Conservation (phyloP, 2,888 invertebrate species). For the Andrena trimmerana region DNA sequence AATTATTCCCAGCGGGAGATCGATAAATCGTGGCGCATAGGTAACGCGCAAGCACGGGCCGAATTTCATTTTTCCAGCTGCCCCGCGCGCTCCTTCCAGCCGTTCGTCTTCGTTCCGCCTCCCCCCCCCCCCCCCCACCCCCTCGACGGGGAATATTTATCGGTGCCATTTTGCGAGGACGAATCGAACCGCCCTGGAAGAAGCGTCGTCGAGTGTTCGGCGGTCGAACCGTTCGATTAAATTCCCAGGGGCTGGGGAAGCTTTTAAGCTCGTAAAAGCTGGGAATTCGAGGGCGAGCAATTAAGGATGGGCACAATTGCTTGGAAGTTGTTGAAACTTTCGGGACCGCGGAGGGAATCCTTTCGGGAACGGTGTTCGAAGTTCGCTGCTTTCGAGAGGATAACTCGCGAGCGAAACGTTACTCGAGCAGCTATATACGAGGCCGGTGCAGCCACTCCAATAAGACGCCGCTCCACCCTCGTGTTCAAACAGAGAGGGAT, state of each 20-base stretch:
- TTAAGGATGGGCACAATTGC: conserved; percentile 46
- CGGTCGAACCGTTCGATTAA: conserved; percentile 18
- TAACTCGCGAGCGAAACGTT: conserved; percentile 22
- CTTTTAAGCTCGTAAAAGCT: conserved; percentile 4
- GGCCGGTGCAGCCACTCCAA: conserved; percentile 6
- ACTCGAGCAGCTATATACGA: conserved; percentile 16
- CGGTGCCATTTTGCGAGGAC: conserved; percentile 4
- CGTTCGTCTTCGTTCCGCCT: conserved; percentile 20
- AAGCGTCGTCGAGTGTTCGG: not conserved
- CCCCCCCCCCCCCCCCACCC: no score
- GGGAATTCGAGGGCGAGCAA: conserved; percentile 32
- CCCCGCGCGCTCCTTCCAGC: not conserved
- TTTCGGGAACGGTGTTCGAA: conserved; percentile 51
- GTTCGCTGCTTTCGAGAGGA: not conserved
- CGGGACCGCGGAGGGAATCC: conserved; percentile 43
- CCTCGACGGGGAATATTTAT: conserved; percentile 22
- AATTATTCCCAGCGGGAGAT: conserved; percentile 18
- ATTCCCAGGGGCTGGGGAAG: not conserved
- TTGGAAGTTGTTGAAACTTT: conserved; percentile 48
- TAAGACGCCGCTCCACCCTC: not conserved
- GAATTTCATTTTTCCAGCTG: conserved; percentile 8
- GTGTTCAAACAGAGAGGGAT: not conserved
- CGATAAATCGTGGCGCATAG: conserved; percentile 35
- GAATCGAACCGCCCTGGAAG: conserved; percentile 7
- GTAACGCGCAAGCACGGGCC: conserved; percentile 8